Conservation (phyloP, 1,140 invertebrate genomes). For the Danaus plexippus region DNA sequence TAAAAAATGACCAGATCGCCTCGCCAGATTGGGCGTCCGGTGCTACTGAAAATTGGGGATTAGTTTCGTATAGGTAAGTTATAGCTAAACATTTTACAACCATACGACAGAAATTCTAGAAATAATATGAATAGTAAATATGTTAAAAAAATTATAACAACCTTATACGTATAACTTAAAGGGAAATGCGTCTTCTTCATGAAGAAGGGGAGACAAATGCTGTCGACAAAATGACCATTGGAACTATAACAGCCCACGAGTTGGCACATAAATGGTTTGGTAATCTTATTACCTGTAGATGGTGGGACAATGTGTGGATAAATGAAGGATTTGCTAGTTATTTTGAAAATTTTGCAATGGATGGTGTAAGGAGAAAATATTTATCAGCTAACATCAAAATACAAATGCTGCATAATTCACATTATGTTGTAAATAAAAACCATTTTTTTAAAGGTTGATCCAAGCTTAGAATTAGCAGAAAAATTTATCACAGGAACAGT, state of each 20-base stretch:
- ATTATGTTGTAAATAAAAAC: conserved; percentile 2
- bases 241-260: conserved; percentile 72
- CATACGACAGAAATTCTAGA: too few species aligned
- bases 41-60: conserved; percentile 83
- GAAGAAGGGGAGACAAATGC: conserved; percentile 50
- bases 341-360: conserved; percentile 79
- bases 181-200: conserved; percentile 52
- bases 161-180: conserved; percentile 18
- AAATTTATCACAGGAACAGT: conserved; percentile 55
- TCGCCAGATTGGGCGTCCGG: conserved; percentile 80
- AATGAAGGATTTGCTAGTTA: conserved; percentile 89
- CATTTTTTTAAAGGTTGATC: conserved; percentile 32
- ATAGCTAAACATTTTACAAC: neutral
- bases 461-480: conserved; percentile 38
- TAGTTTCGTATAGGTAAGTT: conserved; percentile 74
- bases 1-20: conserved; percentile 77
- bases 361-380: conserved; percentile 62
- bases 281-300: conserved; percentile 71
- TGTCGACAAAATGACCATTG: conserved; percentile 58
- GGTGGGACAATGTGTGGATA: conserved; percentile 79
- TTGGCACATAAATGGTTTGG: conserved; percentile 74
- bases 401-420: neutral
- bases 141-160: neutral
- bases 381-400: too few species aligned
- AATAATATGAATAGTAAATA: too few species aligned